These are phyloP conservation scores for Diadophis punctatus DNA, from an alignment of 2,113 vertebrate genomes.

Conservation along the genomic window DNA sequence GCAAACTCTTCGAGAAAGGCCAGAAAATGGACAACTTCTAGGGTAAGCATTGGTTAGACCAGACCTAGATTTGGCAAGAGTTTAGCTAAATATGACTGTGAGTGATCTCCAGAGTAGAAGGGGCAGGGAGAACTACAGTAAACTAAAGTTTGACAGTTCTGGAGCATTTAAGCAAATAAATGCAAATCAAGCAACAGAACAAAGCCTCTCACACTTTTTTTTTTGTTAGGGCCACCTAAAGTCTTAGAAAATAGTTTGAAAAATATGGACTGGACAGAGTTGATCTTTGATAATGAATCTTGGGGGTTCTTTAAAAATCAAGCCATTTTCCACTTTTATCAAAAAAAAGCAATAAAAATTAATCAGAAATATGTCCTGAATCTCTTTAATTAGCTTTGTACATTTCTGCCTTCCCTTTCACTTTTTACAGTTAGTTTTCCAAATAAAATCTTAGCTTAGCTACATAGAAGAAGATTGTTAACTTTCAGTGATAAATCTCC, in stretches of 20 bases:
- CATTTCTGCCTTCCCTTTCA: conserved; percentile 16
- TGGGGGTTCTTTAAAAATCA: background rate
- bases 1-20: background rate
- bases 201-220: background rate
- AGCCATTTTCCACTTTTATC: background rate
- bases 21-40: background rate
- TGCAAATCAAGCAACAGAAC: background rate
- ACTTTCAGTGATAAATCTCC: conserved; percentile 62
- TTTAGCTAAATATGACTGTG: background rate
- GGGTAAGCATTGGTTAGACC: background rate
- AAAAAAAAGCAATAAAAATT: conserved; percentile 23
- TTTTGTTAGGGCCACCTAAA: background rate
- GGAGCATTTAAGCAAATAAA: background rate
- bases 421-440: conserved; percentile 48
- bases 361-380: conserved; percentile 36
- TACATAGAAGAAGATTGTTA: conserved; percentile 49
- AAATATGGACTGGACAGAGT: background rate
- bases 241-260: background rate
- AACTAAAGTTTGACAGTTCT: background rate
- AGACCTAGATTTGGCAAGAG: background rate
- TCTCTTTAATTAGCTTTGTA: conserved; percentile 16
- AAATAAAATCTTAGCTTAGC: conserved; percentile 41
- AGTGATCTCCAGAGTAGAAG: background rate
- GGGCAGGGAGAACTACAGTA: background rate
- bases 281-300: background rate